Evolutionary conservation across 2,888 invertebrate genomes (phyloP).

Genomic region (Andricus quercusramuli): DNA sequence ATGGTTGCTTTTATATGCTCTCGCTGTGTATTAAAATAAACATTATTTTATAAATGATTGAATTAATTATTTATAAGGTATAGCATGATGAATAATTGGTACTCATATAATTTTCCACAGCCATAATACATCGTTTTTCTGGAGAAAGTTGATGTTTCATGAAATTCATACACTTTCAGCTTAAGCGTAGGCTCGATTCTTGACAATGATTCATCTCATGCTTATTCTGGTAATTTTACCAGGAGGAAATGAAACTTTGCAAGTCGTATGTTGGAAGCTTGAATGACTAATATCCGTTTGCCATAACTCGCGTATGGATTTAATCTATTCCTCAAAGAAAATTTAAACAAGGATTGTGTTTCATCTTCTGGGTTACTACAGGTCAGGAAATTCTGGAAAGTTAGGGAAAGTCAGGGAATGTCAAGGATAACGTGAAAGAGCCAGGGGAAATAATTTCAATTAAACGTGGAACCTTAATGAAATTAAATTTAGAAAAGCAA

Average conservation of each 20-base stretch:
- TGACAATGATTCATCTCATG: conserved; percentile 16
- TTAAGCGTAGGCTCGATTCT: conserved; percentile 1
- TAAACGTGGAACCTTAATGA: too few relatives aligned
- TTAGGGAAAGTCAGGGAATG: too few relatives aligned
- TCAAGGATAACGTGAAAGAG: too few relatives aligned
- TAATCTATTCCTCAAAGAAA: not conserved
- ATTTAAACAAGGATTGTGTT: not conserved
- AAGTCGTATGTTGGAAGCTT: conserved; percentile 22
- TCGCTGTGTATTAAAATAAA: not conserved
- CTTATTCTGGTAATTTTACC: conserved; percentile 30
- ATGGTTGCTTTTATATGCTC: not conserved
- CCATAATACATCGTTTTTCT: not conserved
- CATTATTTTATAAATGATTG: not conserved
- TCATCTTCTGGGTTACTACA: not conserved
- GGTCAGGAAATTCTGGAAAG: too few relatives aligned
- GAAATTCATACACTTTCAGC: not conserved
- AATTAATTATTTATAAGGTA: not conserved
- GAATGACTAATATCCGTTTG: conserved; percentile 18
- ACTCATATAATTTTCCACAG: not conserved
- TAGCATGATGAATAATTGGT: too few relatives aligned
- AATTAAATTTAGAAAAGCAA: too few relatives aligned
- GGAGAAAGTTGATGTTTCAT: conserved; percentile 8
- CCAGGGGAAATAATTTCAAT: too few relatives aligned
- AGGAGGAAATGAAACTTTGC: conserved; percentile 21
- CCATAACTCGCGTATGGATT: not conserved